Conservation (phyloP, 2,888 invertebrate species). For the Melinaea marsaeus region DNA sequence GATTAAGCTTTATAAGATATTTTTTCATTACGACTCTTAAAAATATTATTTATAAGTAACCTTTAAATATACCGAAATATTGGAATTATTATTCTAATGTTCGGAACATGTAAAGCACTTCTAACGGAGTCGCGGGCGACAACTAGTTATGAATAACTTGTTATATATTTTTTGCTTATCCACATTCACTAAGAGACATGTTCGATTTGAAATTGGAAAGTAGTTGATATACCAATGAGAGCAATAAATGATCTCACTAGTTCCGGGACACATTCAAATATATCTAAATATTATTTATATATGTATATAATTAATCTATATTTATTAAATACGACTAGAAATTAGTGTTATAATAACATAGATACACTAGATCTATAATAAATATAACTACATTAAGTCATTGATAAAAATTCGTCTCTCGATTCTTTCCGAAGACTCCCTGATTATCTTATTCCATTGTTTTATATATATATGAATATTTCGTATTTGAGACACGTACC, state of each 20-base stretch:
- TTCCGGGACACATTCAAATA: constrained; percentile 20
- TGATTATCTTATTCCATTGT: constrained; percentile 4
- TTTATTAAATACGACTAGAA: background rate
- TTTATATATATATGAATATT: constrained; percentile 10
- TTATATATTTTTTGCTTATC: constrained; percentile 20
- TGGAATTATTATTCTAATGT: background rate
- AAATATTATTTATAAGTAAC: no score
- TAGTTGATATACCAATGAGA: constrained; percentile 31
- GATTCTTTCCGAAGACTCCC: constrained; percentile 11
- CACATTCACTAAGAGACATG: constrained; percentile 26
- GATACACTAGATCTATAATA: background rate
- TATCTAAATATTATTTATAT: background rate
- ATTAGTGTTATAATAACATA: background rate
- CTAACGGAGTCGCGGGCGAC: constrained; percentile 22
- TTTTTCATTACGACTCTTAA: no score
- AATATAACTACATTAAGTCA: constrained; percentile 16
- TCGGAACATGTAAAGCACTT: background rate
- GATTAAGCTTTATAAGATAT: no score
- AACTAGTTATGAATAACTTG: constrained; percentile 21
- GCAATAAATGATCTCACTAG: constrained; percentile 24
- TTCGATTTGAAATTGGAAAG: constrained; percentile 38
- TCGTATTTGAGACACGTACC: constrained; percentile 30
- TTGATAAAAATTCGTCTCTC: constrained; percentile 23
- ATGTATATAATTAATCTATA: background rate
- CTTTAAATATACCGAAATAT: no score